Percentiles rank a stretch among this genome's conserved stretches.
These are phyloP conservation scores for Trissolcus japonicus DNA, from an alignment of 2,888 invertebrate genomes.

Conservation along the genomic window DNA sequence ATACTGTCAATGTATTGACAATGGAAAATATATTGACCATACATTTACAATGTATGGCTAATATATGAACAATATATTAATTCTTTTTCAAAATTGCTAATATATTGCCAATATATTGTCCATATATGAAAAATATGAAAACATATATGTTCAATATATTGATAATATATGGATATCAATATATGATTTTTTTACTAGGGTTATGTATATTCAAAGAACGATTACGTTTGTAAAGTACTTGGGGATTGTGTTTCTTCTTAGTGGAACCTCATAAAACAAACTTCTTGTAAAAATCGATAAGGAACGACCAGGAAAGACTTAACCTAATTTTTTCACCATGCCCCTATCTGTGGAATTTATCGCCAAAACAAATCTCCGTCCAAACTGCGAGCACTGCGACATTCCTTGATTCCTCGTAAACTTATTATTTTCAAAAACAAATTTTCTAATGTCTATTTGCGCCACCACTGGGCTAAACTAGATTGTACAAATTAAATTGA, in stretches of 20 bases:
- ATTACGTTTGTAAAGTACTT: slow-evolving; percentile 66
- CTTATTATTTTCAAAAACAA: slow-evolving; percentile 43
- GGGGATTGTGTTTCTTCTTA: slow-evolving; percentile 62
- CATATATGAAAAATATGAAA: too few species aligned
- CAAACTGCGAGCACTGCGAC: slow-evolving; percentile 40
- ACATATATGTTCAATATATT: too few species aligned
- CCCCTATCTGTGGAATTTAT: slow-evolving; percentile 63
- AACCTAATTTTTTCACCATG: slow-evolving; percentile 66
- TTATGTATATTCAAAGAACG: slow-evolving; percentile 56
- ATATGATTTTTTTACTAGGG: too few species aligned
- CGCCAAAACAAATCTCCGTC: slow-evolving; percentile 59
- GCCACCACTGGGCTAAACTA: neutral
- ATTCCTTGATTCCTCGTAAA: slow-evolving; percentile 40
- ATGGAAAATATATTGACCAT: too few species aligned
- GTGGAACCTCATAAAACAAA: slow-evolving; percentile 61
- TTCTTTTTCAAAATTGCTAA: too few species aligned
- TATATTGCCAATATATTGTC: too few species aligned
- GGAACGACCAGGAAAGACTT: slow-evolving; percentile 61
- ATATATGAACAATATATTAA: too few species aligned
- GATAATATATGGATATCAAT: too few species aligned
- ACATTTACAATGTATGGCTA: too few species aligned
- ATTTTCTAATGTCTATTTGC: slow-evolving; percentile 1
- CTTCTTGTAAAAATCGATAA: slow-evolving; percentile 61
- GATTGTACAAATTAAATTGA: neutral
- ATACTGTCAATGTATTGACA: too few species aligned